Evolutionary conservation across 2,888 invertebrate genomes (phyloP), one percentile per base, ranked within the genome.

Genomic region (Dyspetes luteomarginatus): DNA sequence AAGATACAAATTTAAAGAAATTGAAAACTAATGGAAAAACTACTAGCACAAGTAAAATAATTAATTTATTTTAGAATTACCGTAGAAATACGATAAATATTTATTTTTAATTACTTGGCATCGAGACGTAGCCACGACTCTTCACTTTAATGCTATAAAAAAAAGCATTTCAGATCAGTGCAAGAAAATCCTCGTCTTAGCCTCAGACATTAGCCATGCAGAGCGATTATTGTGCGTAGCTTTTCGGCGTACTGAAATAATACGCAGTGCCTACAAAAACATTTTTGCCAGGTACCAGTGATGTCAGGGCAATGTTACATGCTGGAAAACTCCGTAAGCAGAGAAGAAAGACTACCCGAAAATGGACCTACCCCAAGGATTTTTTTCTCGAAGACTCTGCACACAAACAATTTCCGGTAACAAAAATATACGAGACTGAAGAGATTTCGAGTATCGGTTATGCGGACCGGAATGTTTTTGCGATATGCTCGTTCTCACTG

Each of bases 201-300:
- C 83, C 74, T 82, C 85, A 85, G 80, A 82, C 84, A 71, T 62
- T 22, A 78, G 79, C 82, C 55, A n/a, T n/a, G n/a, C n/a, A 48
- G 72, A 81, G 77, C 74, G 82, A 81, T 84, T 84, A 82, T 85
- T 85, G 73, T 81, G 83, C 84, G 83, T 85, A 85, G 84, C 87
- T 84, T 85, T 85, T 78, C 80, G 83, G 71, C 7, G 28, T 81
- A 80, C 74, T 85, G 84, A 84, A 87, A 86, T 87, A 85, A 86
- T 85, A 85, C 67, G 78, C 81, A 45, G 43, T 69, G 65, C 75
- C 75, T 75, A 71, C 60, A 22, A 55, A 80, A 80, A 80, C 64
- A 80, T 30, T 74, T 67, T 67, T 56, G 67, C 41, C 58, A 36
- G 36, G 36, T 58, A 58, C 41, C 15, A 22, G 41, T 58, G 19